These are phyloP conservation scores for Drepana arcuata DNA, from an alignment of 1,140 invertebrate genomes.

Conservation along the genomic window DNA sequence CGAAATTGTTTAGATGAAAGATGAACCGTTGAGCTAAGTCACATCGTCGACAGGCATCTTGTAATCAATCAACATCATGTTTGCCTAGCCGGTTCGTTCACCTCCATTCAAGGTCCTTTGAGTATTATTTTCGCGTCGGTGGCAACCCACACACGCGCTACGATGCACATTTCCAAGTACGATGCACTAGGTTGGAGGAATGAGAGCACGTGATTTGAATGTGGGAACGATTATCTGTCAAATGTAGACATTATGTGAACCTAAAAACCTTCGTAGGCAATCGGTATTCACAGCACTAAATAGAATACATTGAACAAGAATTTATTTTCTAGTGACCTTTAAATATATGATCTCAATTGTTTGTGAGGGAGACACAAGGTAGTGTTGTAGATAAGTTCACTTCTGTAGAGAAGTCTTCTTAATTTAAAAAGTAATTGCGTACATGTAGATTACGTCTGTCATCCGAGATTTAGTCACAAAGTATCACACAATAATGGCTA, in stretches of 20 bases:
- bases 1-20: slow-evolving; percentile 4
- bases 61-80: slow-evolving; percentile 40
- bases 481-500: too few species aligned
- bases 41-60: slow-evolving; percentile 22
- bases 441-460: too few species aligned
- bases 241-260: slow-evolving; percentile 47
- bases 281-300: slow-evolving; percentile 20
- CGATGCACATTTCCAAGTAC: slow-evolving; percentile 51
- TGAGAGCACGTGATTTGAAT: slow-evolving; percentile 55
- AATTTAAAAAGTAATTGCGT: too few species aligned
- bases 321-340: too few species aligned
- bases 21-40: slow-evolving; percentile 15
- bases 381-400: too few species aligned
- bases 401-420: too few species aligned
- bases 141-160: slow-evolving; percentile 31
- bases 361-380: too few species aligned
- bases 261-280: slow-evolving; percentile 32
- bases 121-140: slow-evolving; percentile 38
- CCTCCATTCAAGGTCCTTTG: slow-evolving; percentile 43
- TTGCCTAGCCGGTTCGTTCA: slow-evolving; percentile 46
- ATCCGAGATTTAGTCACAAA: too few species aligned
- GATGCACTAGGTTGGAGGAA: slow-evolving; percentile 52
- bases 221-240: slow-evolving; percentile 29
- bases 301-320: too few species aligned
- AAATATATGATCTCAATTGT: too few species aligned